Conservation (phyloP, 2,113 vertebrate genomes). For the Neopipo cinnamomea region DNA sequence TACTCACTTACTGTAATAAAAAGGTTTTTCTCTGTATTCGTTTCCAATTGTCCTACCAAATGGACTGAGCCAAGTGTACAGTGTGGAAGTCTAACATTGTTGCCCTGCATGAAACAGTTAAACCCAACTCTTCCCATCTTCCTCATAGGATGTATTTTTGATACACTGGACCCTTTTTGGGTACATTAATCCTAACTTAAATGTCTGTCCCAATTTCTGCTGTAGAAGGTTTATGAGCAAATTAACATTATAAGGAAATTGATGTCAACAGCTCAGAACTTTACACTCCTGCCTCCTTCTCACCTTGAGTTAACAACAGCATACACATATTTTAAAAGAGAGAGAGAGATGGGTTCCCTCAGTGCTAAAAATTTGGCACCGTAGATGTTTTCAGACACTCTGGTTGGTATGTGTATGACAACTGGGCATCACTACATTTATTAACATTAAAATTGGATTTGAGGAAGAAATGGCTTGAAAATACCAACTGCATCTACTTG, state of each 20-base stretch:
- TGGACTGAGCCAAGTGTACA: neutral
- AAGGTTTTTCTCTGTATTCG: neutral
- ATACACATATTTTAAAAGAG: neutral
- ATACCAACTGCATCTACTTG: slow-evolving; percentile 30
- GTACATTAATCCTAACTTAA: neutral
- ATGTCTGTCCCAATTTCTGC: neutral
- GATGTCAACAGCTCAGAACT: neutral
- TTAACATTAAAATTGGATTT: neutral
- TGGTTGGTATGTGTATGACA: neutral
- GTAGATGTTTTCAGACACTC: neutral
- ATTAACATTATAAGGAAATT: neutral
- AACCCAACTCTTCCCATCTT: neutral
- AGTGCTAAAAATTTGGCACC: neutral
- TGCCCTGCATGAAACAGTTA: neutral
- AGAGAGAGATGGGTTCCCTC: neutral
- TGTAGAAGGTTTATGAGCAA: neutral
- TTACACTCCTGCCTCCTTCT: neutral
- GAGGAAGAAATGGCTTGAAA: neutral
- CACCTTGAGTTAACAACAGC: neutral
- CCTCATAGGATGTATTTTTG: neutral
- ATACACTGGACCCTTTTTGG: neutral
- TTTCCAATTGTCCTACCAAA: neutral
- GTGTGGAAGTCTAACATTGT: neutral
- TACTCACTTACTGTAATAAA: neutral
- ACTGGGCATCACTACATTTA: neutral